Conservation (phyloP, 1,140 invertebrate genomes). For the Nautilus pompilius region DNA sequence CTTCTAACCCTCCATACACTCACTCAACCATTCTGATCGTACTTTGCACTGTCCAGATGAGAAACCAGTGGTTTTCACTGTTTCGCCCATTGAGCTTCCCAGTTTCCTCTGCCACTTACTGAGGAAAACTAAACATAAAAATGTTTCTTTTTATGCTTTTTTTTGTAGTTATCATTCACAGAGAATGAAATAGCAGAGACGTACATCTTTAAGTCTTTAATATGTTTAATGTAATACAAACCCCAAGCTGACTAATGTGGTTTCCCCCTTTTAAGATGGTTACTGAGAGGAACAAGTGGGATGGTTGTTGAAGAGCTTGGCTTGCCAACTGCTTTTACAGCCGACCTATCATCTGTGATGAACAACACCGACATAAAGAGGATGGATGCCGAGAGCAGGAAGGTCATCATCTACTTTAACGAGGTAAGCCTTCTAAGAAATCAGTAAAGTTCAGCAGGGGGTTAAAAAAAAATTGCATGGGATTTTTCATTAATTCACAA, state of each 20-base stretch:
- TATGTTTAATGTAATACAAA: background rate
- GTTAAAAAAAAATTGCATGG: background rate
- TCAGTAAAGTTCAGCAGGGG: background rate
- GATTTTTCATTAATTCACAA: background rate
- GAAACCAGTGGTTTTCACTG: too few species aligned
- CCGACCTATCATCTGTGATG: conserved; percentile 30
- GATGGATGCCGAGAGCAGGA: conserved; percentile 75
- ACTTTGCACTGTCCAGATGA: too few species aligned
- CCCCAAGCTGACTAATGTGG: too few species aligned
- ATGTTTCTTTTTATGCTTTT: too few species aligned
- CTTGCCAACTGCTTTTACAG: conserved; percentile 39
- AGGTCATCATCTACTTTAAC: conserved; percentile 80
- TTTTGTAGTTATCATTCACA: too few species aligned
- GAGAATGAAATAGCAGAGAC: too few species aligned
- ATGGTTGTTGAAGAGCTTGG: conserved; percentile 45
- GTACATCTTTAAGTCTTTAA: too few species aligned
- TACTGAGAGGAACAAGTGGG: conserved; percentile 29
- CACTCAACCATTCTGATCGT: too few species aligned
- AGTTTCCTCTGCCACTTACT: background rate
- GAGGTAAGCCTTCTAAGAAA: conserved; percentile 32
- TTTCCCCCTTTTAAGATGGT: conserved; percentile 24
- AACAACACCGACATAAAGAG: conserved; percentile 66
- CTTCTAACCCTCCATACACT: too few species aligned
- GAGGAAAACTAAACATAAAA: too few species aligned
- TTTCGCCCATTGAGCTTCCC: background rate